Conservation (phyloP, 2,797 vertebrate species). For the Sebastolobus altivelis region DNA sequence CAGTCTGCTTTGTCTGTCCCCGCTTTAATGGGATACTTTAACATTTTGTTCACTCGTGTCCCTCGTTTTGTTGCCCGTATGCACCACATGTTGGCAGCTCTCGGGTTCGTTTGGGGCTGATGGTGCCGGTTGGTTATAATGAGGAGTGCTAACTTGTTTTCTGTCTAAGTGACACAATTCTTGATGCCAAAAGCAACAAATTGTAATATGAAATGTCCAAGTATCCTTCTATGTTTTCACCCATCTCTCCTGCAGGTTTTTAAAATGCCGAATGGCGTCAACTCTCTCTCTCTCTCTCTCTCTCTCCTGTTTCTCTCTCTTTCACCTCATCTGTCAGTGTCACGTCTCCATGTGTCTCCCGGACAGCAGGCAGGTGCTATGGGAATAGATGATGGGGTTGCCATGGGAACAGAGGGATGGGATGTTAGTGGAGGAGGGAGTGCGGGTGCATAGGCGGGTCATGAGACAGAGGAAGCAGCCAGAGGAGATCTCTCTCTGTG, state of each 20-base stretch:
- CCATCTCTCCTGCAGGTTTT: slow-evolving; percentile 65
- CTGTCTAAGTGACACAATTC: slow-evolving; percentile 11
- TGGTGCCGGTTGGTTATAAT: not conserved
- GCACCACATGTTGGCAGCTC: slow-evolving; percentile 8
- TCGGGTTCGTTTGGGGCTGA: not conserved
- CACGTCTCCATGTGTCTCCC: slow-evolving; percentile 69
- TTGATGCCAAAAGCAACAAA: slow-evolving; percentile 16
- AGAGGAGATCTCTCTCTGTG: slow-evolving; percentile 5
- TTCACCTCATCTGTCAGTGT: slow-evolving; percentile 75
- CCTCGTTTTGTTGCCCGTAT: not conserved
- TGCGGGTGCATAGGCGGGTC: slow-evolving; percentile 54
- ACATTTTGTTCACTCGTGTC: slow-evolving; percentile 20
- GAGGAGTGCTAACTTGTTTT: slow-evolving; percentile 14
- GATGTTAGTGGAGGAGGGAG: slow-evolving; percentile 40
- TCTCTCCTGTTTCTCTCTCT: slow-evolving; percentile 42
- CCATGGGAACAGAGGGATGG: slow-evolving; percentile 71
- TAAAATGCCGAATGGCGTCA: slow-evolving; percentile 46
- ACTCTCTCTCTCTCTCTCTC: slow-evolving; percentile 29
- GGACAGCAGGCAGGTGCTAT: slow-evolving; percentile 80
- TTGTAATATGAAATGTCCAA: slow-evolving; percentile 37
- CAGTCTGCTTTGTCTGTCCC: slow-evolving; percentile 15
- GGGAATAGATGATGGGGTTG: slow-evolving; percentile 73
- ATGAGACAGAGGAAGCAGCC: slow-evolving; percentile 35
- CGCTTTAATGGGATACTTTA: slow-evolving; percentile 31
- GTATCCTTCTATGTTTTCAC: slow-evolving; percentile 46